Percentiles rank a stretch among this genome's conserved stretches.
These are phyloP conservation scores for Corvus cornix DNA, from an alignment of 2,113 vertebrate genomes.

Conservation along the genomic window DNA sequence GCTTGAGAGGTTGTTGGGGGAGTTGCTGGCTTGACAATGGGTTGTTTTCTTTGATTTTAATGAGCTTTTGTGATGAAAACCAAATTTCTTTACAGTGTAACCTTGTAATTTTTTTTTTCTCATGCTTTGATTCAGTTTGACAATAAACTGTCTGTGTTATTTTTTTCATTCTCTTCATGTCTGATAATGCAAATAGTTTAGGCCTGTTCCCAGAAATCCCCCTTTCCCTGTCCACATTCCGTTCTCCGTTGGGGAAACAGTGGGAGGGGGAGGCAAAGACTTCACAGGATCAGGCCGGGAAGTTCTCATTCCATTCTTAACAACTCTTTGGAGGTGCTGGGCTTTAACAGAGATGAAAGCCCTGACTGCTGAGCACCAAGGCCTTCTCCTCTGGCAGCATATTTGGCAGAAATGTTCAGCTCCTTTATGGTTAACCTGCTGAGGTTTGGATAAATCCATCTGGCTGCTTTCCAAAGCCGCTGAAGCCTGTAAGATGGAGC, in stretches of 20 bases:
- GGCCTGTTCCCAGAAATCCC: background rate
- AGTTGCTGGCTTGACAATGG: background rate
- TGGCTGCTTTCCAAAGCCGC: background rate
- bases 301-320: background rate
- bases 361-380: background rate
- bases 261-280: background rate
- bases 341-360: background rate
- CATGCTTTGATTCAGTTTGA: conserved; percentile 21
- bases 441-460: background rate
- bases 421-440: background rate
- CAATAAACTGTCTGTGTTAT: conserved; percentile 24
- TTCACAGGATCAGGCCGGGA: background rate
- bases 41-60: background rate
- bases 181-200: background rate
- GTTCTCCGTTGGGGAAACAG: background rate
- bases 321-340: background rate
- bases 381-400: background rate
- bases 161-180: conserved; percentile 43
- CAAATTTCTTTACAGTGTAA: background rate
- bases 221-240: background rate
- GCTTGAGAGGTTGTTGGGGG: background rate
- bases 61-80: conserved; percentile 19
- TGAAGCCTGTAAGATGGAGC: background rate
- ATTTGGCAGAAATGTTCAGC: background rate
- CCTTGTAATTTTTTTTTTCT: background rate